Base-by-base conservation (phyloP, 2,113 vertebrate species). In the Protobothrops flavoviridis region DNA sequence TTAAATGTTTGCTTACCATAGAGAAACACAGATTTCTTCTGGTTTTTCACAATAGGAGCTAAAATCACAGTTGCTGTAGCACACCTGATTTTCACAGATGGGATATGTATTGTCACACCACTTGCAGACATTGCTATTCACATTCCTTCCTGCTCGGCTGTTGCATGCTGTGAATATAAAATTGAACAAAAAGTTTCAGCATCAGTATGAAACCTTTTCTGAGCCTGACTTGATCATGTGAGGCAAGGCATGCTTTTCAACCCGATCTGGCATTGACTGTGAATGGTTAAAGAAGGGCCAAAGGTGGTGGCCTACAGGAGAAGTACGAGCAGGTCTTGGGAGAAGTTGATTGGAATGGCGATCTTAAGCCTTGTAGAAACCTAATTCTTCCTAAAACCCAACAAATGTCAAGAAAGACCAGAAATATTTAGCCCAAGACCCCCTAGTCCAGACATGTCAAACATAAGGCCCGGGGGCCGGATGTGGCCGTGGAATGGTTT, bases 1-100 rank as follows among this genome's bases (percentile, higher is more conserved):
- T 48, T 5, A n/a, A 81, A 81, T 43, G 3, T 2, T 17, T 4
- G 6, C 98, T 97, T 50, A 99, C 98, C 98, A 99, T 94, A 99
- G 96, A 20, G 98, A 98, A 90, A 99, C 97, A 20, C 98, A 99
- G 97, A 99, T 98, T 97, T 99, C 98, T 2, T 98, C 98, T 11
- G 94, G 94, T 87, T 94, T 95, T 88, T 86, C 95, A 93, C 98
- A 99, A 97, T 98, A 99, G 96, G 98, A 98, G 88, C 97, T 98
- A 96, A 99, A 96, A 94, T 95, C 97, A 97, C 98, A 99, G 98
- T 99, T 99, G 95, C 97, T 98, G 95, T 97, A 96, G 96, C 98
- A 99, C 92, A 98, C 95, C 59, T 96, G 97, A 92, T 98, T 98
- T 92, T 97, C 97, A 2, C 98, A 99, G 90, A 97, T 94, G 0